Evolutionary conservation across 2,888 invertebrate genomes (phyloP), one percentile per base, ranked within the genome.

Genomic region (Chesias legatella): DNA sequence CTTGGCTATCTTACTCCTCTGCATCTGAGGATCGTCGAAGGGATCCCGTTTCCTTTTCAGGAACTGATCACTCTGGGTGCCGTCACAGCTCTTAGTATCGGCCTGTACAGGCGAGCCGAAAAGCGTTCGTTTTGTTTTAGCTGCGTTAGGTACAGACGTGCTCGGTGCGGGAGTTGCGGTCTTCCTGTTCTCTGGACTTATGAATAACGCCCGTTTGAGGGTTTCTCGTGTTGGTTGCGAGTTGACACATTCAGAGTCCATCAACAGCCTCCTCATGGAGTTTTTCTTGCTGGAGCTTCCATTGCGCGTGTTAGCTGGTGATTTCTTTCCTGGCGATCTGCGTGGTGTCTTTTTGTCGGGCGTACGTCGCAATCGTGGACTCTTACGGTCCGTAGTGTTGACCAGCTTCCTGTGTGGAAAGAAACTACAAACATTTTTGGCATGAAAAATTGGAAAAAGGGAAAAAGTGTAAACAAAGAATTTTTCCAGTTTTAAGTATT

Each of bases 131-230:
- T 92, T 94, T 0, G 93, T 92, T 51, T 83, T 90, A 67, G 91
- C 89, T 3, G 88, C 59, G 60, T 89, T 37, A 53, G 90, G 62
- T 62, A 90, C 67, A 36, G 83, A 79, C 47, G 88, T 36, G 61
- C 85, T 66, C 53, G 89, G 40, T 40, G 73, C 39, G 38, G 53
- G 33, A 1, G 75, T 69, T 3, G 72, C 33, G 21, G 74, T 35
- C 60, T 79, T 63, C 57, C 74, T 76, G 46, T 85, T 88, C 52
- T 89, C 90, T 1, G 94, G 94, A 65, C 94, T 94, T 57, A 93
- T 90, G 58, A 95, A 95, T 1, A 95, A 72, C 0, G 94, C 94
- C 39, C 94, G 85, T 56, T 94, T 94, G 2, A 70, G 51, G 0
- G 90, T 89, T 63, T 92, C 92, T 10, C 90, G 72, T 0, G 90